Conservation (phyloP, 2,888 invertebrate genomes). For the Heliconius erato region DNA sequence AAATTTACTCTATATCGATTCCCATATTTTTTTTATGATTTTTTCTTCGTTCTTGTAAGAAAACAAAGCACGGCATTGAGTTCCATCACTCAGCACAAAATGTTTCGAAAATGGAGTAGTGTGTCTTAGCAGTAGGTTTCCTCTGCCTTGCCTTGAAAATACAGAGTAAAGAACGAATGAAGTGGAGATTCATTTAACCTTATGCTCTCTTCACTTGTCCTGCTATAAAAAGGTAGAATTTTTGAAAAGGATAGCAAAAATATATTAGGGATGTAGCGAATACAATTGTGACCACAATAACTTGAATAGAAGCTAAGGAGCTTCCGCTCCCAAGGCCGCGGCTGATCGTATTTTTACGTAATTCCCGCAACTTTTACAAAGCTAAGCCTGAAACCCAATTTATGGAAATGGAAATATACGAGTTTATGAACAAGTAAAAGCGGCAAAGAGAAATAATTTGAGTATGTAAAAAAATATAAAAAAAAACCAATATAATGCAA, state of each 20-base stretch:
- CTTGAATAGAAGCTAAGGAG: conserved; percentile 15
- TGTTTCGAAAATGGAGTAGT: no score
- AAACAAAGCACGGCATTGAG: no score
- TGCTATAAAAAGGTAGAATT: no score
- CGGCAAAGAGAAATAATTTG: background rate
- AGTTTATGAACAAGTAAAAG: conserved; percentile 18
- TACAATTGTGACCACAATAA: conserved; percentile 24
- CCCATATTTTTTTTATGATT: no score
- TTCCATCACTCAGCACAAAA: no score
- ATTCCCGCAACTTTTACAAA: conserved; percentile 27
- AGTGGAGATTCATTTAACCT: background rate
- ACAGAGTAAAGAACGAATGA: no score
- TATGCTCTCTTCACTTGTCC: background rate
- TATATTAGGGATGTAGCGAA: background rate
- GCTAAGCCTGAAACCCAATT: conserved; percentile 29
- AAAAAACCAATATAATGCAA: background rate
- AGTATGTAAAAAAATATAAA: background rate
- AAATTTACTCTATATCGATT: background rate
- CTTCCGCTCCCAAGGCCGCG: background rate
- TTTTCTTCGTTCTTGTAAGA: no score
- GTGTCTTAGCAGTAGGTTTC: no score
- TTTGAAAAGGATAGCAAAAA: background rate
- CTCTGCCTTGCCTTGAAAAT: no score
- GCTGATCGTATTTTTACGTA: conserved; percentile 19
- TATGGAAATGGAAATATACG: conserved; percentile 30